Evolutionary conservation across 2,113 vertebrate species (phyloP), one percentile per base, ranked within the genome.

Genomic region (human (Homo sapiens)): DNA sequence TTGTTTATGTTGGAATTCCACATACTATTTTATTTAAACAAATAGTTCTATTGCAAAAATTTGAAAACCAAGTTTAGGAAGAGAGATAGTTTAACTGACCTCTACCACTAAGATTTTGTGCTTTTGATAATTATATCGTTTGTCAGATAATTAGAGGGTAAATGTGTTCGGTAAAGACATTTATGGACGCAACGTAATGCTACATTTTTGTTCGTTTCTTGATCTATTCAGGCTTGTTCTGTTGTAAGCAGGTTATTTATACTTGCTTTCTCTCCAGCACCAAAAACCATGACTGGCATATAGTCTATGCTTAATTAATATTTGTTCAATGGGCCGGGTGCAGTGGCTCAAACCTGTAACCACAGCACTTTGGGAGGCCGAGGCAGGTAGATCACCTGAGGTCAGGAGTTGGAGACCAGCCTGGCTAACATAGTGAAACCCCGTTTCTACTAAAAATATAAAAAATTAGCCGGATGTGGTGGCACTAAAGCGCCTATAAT

Each of bases 71-170:
- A 32, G 50, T 80, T 14, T 84, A 88, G 94, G 38, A 83, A 90
- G 52, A 89, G 20, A 30, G 17, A 45, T 50, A 45, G 22, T 45
- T 66, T 35, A 18, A 59, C 6, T 76, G 52, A 89, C 45, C 20
- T 73, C 23, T 87, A 27, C 20, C 55, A 32, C 59, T 75, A 75
- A 57, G 30, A 79, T 83, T 95, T 89, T 91, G 23, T 89, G 40
- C 8, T 75, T 81, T 93, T 68, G 55, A 25, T 70, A 81, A 93
- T 87, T 84, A 88, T 87, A 96, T 83, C 17, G 89, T 12, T 75
- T 75, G 45, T 64, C 61, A 79, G 82, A 83, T 61, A 68, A 43
- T 72, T 76, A 64, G 22, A 9, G 6, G 9, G 25, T 86, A 68
- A 76, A n/a, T 83, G 40, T 73, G 9, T 92, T 92, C 66, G 32